Evolutionary conservation across 2,888 invertebrate genomes (phyloP).

Genomic region (Nezara viridula): DNA sequence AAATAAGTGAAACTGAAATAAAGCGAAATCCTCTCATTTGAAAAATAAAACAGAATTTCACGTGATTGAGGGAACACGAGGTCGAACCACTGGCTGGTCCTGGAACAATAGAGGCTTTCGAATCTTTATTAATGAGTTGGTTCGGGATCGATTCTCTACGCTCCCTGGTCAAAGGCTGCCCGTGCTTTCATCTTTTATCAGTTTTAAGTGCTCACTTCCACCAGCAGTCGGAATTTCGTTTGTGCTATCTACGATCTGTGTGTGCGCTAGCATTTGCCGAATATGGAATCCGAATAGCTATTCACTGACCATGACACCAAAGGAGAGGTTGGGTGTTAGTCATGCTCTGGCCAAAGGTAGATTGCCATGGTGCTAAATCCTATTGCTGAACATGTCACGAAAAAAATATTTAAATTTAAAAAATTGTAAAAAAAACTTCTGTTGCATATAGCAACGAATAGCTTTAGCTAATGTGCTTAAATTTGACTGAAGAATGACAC

Average conservation of each 20-base stretch:
- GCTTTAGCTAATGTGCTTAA: too few species aligned
- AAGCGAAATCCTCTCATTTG: background rate
- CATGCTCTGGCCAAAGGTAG: background rate
- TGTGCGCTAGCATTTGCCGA: background rate
- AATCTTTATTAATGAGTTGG: constrained; percentile 3
- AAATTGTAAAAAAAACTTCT: too few species aligned
- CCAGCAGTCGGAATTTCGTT: background rate
- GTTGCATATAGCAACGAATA: too few species aligned
- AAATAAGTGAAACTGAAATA: background rate
- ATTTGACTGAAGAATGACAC: too few species aligned
- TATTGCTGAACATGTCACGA: too few species aligned
- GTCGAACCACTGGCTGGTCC: background rate
- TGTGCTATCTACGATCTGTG: background rate
- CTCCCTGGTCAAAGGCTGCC: background rate
- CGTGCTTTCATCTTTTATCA: constrained; percentile 2
- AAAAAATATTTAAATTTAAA: too few species aligned
- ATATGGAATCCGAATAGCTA: background rate
- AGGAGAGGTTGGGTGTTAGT: background rate
- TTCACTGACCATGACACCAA: background rate
- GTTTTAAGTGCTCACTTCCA: constrained; percentile 1
- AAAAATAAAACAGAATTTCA: background rate
- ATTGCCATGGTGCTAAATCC: too few species aligned
- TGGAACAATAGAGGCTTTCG: background rate
- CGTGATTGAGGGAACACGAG: background rate
- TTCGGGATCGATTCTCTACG: background rate